Conservation (phyloP, 1,140 invertebrate genomes). For the Choristoneura fumiferana region DNA sequence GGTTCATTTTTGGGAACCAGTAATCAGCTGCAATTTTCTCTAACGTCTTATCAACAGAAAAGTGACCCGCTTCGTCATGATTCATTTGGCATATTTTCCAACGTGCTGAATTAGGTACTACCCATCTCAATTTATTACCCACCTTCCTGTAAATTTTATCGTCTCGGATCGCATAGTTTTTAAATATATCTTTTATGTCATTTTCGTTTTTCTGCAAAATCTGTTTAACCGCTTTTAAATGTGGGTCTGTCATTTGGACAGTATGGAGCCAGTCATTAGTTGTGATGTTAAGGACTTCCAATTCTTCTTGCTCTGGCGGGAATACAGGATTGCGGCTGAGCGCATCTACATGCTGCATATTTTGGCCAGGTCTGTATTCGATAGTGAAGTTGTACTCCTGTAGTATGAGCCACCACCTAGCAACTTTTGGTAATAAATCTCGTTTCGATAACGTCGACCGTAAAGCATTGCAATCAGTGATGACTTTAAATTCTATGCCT, state of each 20-base stretch:
- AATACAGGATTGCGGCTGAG: conserved; percentile 34
- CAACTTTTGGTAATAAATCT: conserved; percentile 37
- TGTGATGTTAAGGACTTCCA: conserved; percentile 8
- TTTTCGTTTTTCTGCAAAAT: neutral
- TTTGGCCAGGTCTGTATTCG: conserved; percentile 33
- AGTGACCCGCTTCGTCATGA: conserved; percentile 20
- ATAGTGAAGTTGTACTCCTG: conserved; percentile 44
- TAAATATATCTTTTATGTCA: conserved; percentile 12
- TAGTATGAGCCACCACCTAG: conserved; percentile 41
- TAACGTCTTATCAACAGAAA: conserved; percentile 17
- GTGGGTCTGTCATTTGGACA: conserved; percentile 15
- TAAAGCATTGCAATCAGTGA: conserved; percentile 49
- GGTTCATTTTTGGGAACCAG: conserved; percentile 27
- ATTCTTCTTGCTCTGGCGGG: neutral
- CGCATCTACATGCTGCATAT: conserved; percentile 50
- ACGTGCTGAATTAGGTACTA: neutral
- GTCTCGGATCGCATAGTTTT: conserved; percentile 4
- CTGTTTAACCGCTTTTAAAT: neutral
- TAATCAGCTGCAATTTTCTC: conserved; percentile 18
- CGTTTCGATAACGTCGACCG: conserved; percentile 33
- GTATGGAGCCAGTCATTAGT: conserved; percentile 11
- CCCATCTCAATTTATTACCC: neutral
- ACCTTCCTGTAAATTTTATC: conserved; percentile 12
- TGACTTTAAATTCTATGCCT: conserved; percentile 38
- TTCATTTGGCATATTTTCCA: neutral